These are phyloP conservation scores for Clarias platycephalus DNA, from an alignment of 2,797 vertebrate genomes.

Conservation along the genomic window DNA sequence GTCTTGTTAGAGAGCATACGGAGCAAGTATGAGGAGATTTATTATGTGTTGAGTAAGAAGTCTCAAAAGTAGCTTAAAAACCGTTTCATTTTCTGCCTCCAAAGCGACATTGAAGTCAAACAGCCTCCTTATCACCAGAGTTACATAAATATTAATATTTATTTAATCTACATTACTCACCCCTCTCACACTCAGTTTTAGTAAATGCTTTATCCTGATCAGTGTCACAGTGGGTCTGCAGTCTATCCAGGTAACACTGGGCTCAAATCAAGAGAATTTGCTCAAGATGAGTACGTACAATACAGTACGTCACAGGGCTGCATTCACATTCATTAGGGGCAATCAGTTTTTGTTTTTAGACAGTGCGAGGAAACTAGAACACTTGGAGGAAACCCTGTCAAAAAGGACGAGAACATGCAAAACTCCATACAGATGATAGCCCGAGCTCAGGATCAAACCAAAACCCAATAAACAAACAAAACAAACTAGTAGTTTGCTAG, in stretches of 20 bases:
- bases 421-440: not conserved
- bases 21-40: conserved; percentile 3
- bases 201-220: not conserved
- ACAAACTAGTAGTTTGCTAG: not conserved
- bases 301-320: not conserved
- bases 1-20: not conserved
- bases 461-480: too few relatives aligned
- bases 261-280: not conserved
- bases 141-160: conserved; percentile 10
- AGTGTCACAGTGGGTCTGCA: not conserved
- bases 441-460: not conserved
- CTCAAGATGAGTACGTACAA: not conserved
- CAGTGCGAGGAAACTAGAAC: not conserved
- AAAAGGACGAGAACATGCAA: not conserved
- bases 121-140: conserved; percentile 4
- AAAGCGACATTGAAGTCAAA: conserved; percentile 3
- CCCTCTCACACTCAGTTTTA: not conserved
- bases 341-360: not conserved
- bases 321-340: not conserved
- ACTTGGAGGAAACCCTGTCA: not conserved
- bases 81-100: not conserved
- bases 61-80: not conserved
- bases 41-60: conserved; percentile 20
- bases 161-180: conserved; percentile 4
- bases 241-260: not conserved